A percentile compares a stretch with the other conserved stretches of the same genome.
Evolutionary conservation across 2,113 vertebrate species (phyloP).

Genomic region (Tinamus guttatus): DNA sequence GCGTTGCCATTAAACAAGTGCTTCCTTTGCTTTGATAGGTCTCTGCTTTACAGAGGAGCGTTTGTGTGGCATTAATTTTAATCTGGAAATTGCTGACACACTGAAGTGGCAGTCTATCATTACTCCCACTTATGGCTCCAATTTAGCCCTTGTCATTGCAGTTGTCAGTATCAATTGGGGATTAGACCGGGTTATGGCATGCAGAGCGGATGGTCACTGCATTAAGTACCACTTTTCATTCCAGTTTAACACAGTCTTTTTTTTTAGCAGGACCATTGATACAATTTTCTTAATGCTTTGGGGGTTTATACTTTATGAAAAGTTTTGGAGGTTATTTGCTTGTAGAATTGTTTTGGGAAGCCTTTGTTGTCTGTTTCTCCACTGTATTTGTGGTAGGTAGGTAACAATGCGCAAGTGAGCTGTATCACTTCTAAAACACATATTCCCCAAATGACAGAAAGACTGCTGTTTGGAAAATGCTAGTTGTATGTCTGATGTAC

Average conservation of each 20-base stretch:
- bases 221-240: conserved; percentile 7
- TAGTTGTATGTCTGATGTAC: background rate
- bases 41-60: background rate
- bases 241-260: background rate
- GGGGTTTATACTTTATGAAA: background rate
- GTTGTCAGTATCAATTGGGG: conserved; percentile 18
- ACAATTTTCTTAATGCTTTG: background rate
- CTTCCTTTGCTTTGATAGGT: background rate
- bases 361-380: background rate
- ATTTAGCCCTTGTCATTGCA: conserved; percentile 26
- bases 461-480: background rate
- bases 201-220: background rate
- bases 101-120: conserved; percentile 33
- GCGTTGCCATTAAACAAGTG: background rate
- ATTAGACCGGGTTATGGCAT: conserved; percentile 7
- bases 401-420: background rate
- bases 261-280: background rate
- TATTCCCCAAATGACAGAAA: background rate
- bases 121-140: conserved; percentile 4
- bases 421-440: background rate
- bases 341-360: background rate
- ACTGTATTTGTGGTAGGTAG: background rate
- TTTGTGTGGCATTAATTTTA: conserved; percentile 45
- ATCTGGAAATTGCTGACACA: conserved; percentile 38
- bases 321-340: background rate